Evolutionary conservation across 2,113 vertebrate species (phyloP).

Genomic region (Triplophysa siluroides): DNA sequence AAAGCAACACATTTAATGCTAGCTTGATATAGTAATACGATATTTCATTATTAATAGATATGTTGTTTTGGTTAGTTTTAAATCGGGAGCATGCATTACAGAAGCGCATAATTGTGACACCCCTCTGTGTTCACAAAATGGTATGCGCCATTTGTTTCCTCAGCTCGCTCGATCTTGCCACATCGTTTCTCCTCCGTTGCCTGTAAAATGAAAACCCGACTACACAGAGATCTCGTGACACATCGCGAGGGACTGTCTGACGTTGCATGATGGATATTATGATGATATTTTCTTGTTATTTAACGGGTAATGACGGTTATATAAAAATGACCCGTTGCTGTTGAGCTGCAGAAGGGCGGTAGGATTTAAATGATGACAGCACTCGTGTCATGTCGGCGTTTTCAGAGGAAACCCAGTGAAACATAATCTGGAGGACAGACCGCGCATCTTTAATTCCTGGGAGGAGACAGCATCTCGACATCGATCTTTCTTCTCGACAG

Average conservation of each 20-base stretch:
- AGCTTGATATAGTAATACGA: not conserved
- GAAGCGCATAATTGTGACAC: not conserved
- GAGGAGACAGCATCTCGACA: constrained; percentile 15
- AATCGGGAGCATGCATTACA: not conserved
- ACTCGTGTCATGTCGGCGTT: constrained; percentile 42
- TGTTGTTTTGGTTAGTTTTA: not conserved
- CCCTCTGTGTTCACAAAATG: constrained; percentile 25
- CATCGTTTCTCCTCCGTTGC: constrained; percentile 46
- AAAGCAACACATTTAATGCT: not conserved
- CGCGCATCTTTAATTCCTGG: not conserved
- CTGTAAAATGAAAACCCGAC: not conserved
- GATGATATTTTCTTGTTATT: not conserved
- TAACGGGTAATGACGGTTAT: not conserved
- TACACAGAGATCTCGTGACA: too few relatives aligned
- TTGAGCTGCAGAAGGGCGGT: not conserved
- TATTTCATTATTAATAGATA: not conserved
- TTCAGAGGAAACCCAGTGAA: constrained; percentile 15
- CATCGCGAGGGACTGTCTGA: not conserved
- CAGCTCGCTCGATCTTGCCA: constrained; percentile 47
- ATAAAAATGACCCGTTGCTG: not conserved
- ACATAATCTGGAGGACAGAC: constrained; percentile 21
- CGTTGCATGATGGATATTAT: not conserved
- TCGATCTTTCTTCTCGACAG: not conserved
- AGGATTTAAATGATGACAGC: constrained; percentile 25
- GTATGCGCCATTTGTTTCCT: constrained; percentile 39